phyloP scores from a whole-genome alignment of 64 coral and sea anemone species.

The Dendrophyllia cribrosa region DNA sequence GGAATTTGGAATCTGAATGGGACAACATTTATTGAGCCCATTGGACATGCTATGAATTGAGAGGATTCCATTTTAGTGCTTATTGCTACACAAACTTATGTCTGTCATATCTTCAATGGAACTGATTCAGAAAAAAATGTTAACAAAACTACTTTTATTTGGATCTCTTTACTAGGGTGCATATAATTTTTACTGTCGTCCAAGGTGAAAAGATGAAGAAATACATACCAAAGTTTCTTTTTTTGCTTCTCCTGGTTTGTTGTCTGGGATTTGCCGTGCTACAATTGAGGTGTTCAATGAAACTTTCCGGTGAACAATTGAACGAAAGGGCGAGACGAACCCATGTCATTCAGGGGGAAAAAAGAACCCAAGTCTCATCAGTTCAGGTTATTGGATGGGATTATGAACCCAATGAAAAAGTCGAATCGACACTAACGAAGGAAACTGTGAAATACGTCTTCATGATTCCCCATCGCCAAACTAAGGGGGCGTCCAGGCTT shows the following conservation, averaged over 20 bases:
- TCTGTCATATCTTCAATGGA: too few species aligned
- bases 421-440: not conserved
- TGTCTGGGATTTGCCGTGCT: not conserved
- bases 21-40: too few species aligned
- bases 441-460: constrained; percentile 47
- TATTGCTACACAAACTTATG: too few species aligned
- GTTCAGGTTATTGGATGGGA: constrained; percentile 48
- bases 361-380: not conserved
- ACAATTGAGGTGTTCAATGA: not conserved
- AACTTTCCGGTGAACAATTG: not conserved
- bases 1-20: too few species aligned
- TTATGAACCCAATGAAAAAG: constrained; percentile 36
- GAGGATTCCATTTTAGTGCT: too few species aligned
- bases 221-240: not conserved
- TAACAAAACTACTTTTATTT: too few species aligned
- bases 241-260: not conserved
- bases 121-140: too few species aligned
- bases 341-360: not conserved
- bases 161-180: too few species aligned
- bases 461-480: constrained; percentile 35
- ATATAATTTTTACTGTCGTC: too few species aligned
- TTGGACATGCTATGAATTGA: too few species aligned
- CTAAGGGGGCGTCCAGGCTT: constrained; percentile 10
- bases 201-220: not conserved
- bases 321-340: too few species aligned